These are phyloP conservation scores for Apodemia hepburni DNA, from an alignment of 2,888 invertebrate species.

Conservation along the genomic window DNA sequence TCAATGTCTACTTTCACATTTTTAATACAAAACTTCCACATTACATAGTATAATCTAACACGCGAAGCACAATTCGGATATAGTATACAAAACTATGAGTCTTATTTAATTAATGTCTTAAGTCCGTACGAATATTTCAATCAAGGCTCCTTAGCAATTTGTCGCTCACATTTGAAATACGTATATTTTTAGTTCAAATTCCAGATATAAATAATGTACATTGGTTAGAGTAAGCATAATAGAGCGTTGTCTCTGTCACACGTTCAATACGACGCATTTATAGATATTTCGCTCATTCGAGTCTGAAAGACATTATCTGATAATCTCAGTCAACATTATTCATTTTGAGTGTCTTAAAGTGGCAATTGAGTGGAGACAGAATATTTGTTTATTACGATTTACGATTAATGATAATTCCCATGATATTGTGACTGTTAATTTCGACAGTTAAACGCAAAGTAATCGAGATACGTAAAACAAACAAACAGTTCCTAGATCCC, in stretches of 20 bases:
- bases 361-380: background rate
- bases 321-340: too few relatives aligned
- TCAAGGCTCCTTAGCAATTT: constrained; percentile 13
- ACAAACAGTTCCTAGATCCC: background rate
- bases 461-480: background rate
- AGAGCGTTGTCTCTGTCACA: background rate
- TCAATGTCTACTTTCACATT: background rate
- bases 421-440: too few relatives aligned
- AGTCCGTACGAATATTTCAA: background rate
- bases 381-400: background rate
- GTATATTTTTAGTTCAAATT: background rate
- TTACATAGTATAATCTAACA: constrained; percentile 3
- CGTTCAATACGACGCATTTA: too few relatives aligned
- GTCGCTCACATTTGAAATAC: background rate
- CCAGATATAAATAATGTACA: background rate
- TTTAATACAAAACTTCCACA: constrained; percentile 6
- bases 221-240: background rate
- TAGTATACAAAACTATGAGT: background rate
- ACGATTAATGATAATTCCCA: too few relatives aligned
- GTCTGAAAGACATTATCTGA: background rate
- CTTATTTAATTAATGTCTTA: constrained; percentile 11
- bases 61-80: constrained; percentile 13
- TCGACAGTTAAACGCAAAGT: too few relatives aligned
- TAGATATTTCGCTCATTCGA: background rate
- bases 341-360: background rate